phyloP scores from a whole-genome alignment of 2,888 invertebrate genomes.

The Artemia sinica region DNA sequence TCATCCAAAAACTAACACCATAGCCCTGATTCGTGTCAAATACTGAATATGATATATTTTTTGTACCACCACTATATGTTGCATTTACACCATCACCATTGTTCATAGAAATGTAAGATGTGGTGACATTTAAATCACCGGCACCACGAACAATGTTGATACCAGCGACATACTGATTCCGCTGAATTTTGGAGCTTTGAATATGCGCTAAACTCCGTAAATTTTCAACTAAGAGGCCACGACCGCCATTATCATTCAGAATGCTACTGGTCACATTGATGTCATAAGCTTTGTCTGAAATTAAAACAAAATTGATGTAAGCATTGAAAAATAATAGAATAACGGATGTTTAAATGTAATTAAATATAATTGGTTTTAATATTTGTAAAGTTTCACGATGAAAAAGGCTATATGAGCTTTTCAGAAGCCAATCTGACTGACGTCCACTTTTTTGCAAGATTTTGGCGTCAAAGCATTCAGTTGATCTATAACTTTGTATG shows the following conservation, averaged over 20 bases:
- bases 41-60: slow-evolving; percentile 71
- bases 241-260: slow-evolving; percentile 73
- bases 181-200: slow-evolving; percentile 59
- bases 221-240: slow-evolving; percentile 85
- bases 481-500: no score
- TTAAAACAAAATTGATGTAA: slow-evolving; percentile 20
- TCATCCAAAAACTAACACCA: slow-evolving; percentile 75
- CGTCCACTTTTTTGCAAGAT: no score
- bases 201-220: slow-evolving; percentile 73
- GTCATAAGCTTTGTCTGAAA: slow-evolving; percentile 52
- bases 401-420: no score
- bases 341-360: no score
- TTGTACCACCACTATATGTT: slow-evolving; percentile 80
- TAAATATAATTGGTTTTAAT: no score
- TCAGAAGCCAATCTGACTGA: no score
- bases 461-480: no score
- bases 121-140: slow-evolving; percentile 81
- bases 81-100: slow-evolving; percentile 87
- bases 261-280: slow-evolving; percentile 67
- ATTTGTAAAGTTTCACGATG: no score
- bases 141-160: slow-evolving; percentile 74
- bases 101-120: slow-evolving; percentile 73
- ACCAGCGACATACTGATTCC: slow-evolving; percentile 77
- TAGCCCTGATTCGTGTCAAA: slow-evolving; percentile 73
- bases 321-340: no score